Conservation (phyloP, 2,113 vertebrate genomes). For the Pontoporia blainvillei region DNA sequence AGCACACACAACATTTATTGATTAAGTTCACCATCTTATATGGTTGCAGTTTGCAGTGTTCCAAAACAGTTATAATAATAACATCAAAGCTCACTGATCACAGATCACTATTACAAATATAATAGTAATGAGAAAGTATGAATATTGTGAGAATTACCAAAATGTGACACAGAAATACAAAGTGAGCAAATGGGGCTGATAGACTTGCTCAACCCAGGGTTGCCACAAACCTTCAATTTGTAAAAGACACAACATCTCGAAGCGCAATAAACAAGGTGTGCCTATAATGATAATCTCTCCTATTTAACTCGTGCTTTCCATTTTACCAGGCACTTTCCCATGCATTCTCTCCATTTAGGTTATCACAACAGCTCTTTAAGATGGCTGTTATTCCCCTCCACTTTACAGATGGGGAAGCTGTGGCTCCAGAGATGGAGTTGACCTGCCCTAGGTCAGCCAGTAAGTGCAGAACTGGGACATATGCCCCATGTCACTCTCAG, state of each 20-base stretch:
- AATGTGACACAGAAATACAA: background rate
- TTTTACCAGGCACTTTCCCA: background rate
- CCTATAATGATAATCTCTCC: background rate
- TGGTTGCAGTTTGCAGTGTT: background rate
- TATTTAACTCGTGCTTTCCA: background rate
- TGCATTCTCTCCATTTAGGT: background rate
- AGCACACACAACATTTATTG: background rate
- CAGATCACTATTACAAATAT: background rate
- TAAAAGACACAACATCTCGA: background rate
- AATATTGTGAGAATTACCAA: background rate
- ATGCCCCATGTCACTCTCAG: rapidly evolving
- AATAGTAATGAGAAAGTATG: background rate
- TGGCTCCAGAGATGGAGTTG: background rate
- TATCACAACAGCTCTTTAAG: background rate
- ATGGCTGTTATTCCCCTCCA: background rate
- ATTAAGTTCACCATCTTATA: background rate
- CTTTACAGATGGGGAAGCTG: background rate
- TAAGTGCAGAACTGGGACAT: background rate
- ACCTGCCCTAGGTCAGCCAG: background rate
- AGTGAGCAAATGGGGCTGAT: background rate
- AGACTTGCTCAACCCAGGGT: background rate
- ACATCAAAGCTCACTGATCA: background rate
- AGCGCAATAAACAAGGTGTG: background rate
- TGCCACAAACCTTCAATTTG: background rate
- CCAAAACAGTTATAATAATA: background rate